Conservation (phyloP, 2,888 invertebrate genomes). For the Mimas tiliae region DNA sequence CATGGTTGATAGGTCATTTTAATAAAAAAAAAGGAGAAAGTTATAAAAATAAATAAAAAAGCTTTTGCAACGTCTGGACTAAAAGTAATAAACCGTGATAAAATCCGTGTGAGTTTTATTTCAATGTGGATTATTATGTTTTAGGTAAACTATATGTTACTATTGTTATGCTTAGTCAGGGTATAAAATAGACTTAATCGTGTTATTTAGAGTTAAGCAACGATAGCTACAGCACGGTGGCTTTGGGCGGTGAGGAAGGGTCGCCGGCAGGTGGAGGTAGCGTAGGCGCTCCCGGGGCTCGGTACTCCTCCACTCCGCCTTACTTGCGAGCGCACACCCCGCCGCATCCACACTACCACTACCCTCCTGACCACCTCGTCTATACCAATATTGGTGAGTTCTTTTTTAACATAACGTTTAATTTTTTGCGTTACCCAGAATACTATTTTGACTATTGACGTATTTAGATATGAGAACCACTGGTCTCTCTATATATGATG, state of each 20-base stretch:
- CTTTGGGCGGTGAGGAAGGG: conserved; percentile 93
- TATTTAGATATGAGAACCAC: no score
- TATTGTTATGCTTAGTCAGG: no score
- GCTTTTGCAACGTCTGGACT: no score
- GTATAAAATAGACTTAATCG: background rate
- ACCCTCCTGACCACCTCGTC: conserved; percentile 93
- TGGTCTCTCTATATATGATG: background rate
- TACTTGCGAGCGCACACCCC: conserved; percentile 91
- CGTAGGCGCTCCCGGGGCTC: conserved; percentile 81
- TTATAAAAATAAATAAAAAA: no score
- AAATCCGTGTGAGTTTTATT: no score
- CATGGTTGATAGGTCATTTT: no score
- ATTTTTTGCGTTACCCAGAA: no score
- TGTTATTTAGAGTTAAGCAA: conserved; percentile 90
- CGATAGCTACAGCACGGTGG: conserved; percentile 95
- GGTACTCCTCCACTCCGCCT: conserved; percentile 88
- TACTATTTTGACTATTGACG: no score
- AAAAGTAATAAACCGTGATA: no score
- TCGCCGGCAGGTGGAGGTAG: conserved; percentile 86
- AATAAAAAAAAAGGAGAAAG: no score
- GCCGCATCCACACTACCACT: conserved; percentile 91
- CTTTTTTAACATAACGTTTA: background rate
- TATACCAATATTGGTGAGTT: conserved; percentile 91
- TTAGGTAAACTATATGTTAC: no score
- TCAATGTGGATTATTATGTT: no score